Percentiles rank a stretch among this genome's conserved stretches.
phyloP scores from a whole-genome alignment of 2,888 invertebrate species.

The Latrodectus elegans region DNA sequence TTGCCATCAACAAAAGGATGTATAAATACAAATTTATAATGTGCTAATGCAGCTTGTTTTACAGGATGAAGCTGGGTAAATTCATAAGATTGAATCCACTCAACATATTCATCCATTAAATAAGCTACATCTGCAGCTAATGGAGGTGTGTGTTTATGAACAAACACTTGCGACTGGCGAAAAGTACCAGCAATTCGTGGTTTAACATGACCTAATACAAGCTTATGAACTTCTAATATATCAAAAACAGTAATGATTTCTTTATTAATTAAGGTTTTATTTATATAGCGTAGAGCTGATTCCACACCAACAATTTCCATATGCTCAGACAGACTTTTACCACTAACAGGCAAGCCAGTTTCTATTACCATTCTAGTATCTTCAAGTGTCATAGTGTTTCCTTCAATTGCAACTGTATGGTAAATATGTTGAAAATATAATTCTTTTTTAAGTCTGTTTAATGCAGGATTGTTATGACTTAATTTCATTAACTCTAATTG shows the following conservation, averaged over 20 bases:
- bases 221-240: slow-evolving; percentile 91
- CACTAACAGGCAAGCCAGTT: slow-evolving; percentile 84
- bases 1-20: slow-evolving; percentile 98
- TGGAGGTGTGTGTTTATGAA: slow-evolving; percentile 94
- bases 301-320: slow-evolving; percentile 92
- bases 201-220: slow-evolving; percentile 95
- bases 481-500: slow-evolving; percentile 87
- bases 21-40: slow-evolving; percentile 96
- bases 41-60: slow-evolving; percentile 94
- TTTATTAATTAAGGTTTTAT: slow-evolving; percentile 79
- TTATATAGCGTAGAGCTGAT: slow-evolving; percentile 93
- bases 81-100: slow-evolving; percentile 91
- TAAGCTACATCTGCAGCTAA: slow-evolving; percentile 86
- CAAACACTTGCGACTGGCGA: slow-evolving; percentile 91
- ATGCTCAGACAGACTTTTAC: slow-evolving; percentile 96
- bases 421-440: slow-evolving; percentile 84
- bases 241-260: slow-evolving; percentile 88
- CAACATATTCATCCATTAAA: slow-evolving; percentile 90
- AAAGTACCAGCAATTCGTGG: slow-evolving; percentile 92
- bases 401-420: slow-evolving; percentile 97
- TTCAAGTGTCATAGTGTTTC: slow-evolving; percentile 95
- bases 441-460: slow-evolving; percentile 92
- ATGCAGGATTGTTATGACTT: slow-evolving; percentile 85
- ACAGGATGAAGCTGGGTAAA: slow-evolving; percentile 91
- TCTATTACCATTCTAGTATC: slow-evolving; percentile 94